Evolutionary conservation across 2,113 vertebrate species (phyloP), one percentile per base, ranked within the genome.

Genomic region (Leptobrachium leishanense): DNA sequence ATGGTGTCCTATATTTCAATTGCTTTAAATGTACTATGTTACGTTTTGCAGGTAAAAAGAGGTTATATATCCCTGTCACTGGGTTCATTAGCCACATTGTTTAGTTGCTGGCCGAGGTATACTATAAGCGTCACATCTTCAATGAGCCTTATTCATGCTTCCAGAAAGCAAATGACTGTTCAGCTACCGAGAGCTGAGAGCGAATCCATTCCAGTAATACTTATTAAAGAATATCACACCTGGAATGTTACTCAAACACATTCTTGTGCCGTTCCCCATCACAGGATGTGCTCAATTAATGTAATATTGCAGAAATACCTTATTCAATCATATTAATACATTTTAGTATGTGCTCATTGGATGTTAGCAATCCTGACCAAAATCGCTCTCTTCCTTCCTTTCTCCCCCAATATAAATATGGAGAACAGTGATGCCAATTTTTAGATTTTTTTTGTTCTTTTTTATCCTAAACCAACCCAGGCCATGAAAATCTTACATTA

Each of bases 321-420:
- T 79, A 59, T 31, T 68, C 3, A 68, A 42, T 70, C 41, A 68
- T 68, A 74, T 68, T 80, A 55, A 41, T 59, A 73, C 43, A 68
- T 80, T 80, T 68, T 74, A 80, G 31, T 68, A 46, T 73, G 43
- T 66, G 8, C 40, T 67, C 7, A 39, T 59, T 74, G 53, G 53
- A 40, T 74, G 64, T 1, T 11, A 46, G n/a, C 20, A 31, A 31
- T 31, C 20, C 20, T 31, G 20, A 31, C 20, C 20, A 31, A 31
- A 31, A 31, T 31, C 20, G 20, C 20, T 31, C 20, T 31, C 20
- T 31, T 31, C 20, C 20, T 31, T 31, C 20, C 20, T 31, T 31
- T 31, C 20, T 31, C 20, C 20, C 20, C 20, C 20, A 31, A 31
- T 31, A 31, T 31, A 31, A 31, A 31, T 31, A 31, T 31, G 20